Conservation (phyloP, 2,797 vertebrate species). For the Takifugu ocellatus region DNA sequence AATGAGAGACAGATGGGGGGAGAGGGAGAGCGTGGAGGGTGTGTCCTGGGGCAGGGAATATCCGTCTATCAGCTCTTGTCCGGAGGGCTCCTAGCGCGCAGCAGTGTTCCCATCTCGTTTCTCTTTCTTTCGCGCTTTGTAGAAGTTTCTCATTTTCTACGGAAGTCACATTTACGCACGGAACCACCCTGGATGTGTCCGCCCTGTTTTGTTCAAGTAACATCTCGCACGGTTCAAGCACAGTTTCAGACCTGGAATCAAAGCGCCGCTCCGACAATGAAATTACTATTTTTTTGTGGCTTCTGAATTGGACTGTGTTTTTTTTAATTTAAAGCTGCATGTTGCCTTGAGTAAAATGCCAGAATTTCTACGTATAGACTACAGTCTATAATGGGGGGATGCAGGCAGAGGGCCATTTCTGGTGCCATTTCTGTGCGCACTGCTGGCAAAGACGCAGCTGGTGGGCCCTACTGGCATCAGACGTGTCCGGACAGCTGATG, state of each 20-base stretch:
- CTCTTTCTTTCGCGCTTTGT: not conserved
- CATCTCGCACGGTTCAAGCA: too few relatives aligned
- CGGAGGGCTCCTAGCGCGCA: slow-evolving; percentile 45
- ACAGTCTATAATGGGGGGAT: too few relatives aligned
- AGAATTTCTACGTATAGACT: too few relatives aligned
- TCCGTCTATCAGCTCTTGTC: slow-evolving; percentile 56
- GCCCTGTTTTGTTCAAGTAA: too few relatives aligned
- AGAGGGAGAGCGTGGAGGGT: slow-evolving; percentile 59
- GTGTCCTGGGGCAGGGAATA: slow-evolving; percentile 72
- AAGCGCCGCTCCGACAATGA: too few relatives aligned
- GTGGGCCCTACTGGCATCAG: slow-evolving; percentile 15
- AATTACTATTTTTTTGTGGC: not conserved
- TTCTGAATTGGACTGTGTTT: not conserved
- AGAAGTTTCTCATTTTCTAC: slow-evolving; percentile 1
- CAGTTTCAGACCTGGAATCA: too few relatives aligned
- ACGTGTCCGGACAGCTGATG: slow-evolving; percentile 43
- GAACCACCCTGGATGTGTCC: slow-evolving; percentile 1
- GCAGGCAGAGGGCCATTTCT: too few relatives aligned
- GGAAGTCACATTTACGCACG: slow-evolving; percentile 18
- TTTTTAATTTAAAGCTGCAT: not conserved
- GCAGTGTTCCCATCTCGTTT: slow-evolving; percentile 10
- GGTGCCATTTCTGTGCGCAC: too few relatives aligned
- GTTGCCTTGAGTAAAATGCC: too few relatives aligned
- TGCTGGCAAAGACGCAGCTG: slow-evolving; percentile 5
- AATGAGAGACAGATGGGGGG: slow-evolving; percentile 43